Base-by-base conservation (phyloP, 2,797 vertebrate genomes). In the Enteromius thamalakanensis region DNA sequence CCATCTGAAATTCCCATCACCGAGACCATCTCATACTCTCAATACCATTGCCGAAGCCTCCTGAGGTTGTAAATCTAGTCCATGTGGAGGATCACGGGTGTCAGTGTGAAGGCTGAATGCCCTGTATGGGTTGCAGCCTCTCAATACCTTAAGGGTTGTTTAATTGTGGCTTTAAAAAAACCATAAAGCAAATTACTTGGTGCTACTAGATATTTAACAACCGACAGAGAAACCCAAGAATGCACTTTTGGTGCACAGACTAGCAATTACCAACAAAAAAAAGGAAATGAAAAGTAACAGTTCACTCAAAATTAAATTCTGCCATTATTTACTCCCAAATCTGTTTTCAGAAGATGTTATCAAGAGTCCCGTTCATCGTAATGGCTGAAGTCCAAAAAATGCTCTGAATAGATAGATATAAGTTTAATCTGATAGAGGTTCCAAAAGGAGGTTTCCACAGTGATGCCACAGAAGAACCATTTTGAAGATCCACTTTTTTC, bases 101-200 rank as follows among this genome's bases (percentile, higher is more conserved):
- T 76, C 53, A 4, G 19, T 60, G 49, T 1, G 12, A 14, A 40
- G 55, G 26, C 37, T 60, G 68, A 32, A 70, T 58, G 76, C 55
- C 29, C 26, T 58, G 55, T 58, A 51, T 26, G 40, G 42, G 51
- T 45, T 72, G 69, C n/a, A 58, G 62, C 64, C 23, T 55, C 45
- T 49, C 47, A 49, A 58, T 82, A 71, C n/a, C 19, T 29, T 60
- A 23, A 55, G 74, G 53, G 53, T 60, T 69, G 64, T 51, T 37
- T 68, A 78, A 70, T 51, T 77, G 64, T 78, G 67, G 51, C 76
- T 77, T 64, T 2, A 45, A 77, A 62, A 76, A 42, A 14, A 12
- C 4, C 51, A 62, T 49, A 64, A 55, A 72, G 51, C 68, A 80
- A 84, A 47, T n/a, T 32, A 79, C n/a, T 71, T 62, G 15, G 3